Evolutionary conservation across 2,797 vertebrate species (phyloP).

Genomic region (Crocidura indochinensis): DNA sequence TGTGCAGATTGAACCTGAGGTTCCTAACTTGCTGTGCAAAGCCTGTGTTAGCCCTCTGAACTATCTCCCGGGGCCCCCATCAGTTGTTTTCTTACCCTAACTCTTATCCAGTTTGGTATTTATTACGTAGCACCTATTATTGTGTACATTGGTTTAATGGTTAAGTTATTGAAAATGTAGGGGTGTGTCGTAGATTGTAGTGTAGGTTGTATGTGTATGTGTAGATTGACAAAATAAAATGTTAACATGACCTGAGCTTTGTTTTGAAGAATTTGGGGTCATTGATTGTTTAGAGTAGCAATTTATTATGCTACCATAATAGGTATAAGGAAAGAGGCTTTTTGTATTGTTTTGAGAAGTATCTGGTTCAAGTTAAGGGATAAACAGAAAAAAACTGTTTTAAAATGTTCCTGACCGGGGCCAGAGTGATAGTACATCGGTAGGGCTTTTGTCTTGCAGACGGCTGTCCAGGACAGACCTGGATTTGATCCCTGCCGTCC

Average conservation of each 20-base stretch:
- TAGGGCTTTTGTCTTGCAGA: too few relatives aligned
- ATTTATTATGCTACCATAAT: conserved; percentile 15
- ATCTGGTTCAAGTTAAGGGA: conserved; percentile 28
- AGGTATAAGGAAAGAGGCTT: background rate
- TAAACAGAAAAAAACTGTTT: conserved; percentile 34
- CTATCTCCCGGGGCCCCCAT: too few relatives aligned
- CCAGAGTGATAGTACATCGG: too few relatives aligned
- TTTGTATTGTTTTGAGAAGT: conserved; percentile 25
- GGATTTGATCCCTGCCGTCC: too few relatives aligned
- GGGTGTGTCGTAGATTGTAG: too few relatives aligned
- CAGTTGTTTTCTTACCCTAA: conserved; percentile 36
- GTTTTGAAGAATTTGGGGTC: conserved; percentile 43
- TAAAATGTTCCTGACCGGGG: background rate
- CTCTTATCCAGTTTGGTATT: background rate
- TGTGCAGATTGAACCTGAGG: too few relatives aligned
- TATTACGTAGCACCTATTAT: background rate
- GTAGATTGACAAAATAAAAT: conserved; percentile 54
- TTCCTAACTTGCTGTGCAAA: too few relatives aligned
- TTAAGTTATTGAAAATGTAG: background rate
- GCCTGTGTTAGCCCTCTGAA: too few relatives aligned
- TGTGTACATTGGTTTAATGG: conserved; percentile 21
- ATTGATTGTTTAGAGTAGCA: background rate
- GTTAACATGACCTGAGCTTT: conserved; percentile 7
- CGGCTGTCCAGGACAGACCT: too few relatives aligned
- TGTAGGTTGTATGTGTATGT: background rate